phyloP scores from a whole-genome alignment of 2,888 invertebrate species.

The Odontothrips loti region DNA sequence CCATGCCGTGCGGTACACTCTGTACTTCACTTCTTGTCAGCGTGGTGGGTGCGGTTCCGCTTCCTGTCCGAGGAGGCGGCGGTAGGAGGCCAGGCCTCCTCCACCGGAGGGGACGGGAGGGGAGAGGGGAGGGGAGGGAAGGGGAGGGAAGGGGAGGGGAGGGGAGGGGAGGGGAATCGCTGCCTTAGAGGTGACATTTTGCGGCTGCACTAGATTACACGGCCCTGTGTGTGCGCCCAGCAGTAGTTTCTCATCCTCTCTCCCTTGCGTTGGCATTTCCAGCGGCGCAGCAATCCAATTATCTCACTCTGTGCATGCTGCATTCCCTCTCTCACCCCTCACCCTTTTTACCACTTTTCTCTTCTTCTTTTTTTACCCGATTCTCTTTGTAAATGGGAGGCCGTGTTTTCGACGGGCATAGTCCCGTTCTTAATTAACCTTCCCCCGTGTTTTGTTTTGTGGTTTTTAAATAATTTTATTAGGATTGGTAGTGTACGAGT shows the following conservation, averaged over 20 bases:
- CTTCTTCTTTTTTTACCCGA: not conserved
- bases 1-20: no score
- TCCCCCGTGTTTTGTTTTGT: not conserved
- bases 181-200: conserved; percentile 7
- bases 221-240: no score
- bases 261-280: not conserved
- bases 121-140: not conserved
- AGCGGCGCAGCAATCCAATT: not conserved
- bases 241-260: no score
- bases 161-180: not conserved
- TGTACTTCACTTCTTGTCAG: no score
- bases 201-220: not conserved
- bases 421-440: no score
- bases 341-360: not conserved
- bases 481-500: not conserved
- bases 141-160: not conserved
- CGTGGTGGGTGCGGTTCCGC: no score
- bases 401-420: no score
- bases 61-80: no score
- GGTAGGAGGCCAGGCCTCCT: no score
- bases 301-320: not conserved
- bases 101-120: not conserved
- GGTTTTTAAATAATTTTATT: not conserved
- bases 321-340: not conserved
- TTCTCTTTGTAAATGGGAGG: not conserved